Evolutionary conservation across 2,113 vertebrate species (phyloP).

Genomic region (Bettongia penicillata): DNA sequence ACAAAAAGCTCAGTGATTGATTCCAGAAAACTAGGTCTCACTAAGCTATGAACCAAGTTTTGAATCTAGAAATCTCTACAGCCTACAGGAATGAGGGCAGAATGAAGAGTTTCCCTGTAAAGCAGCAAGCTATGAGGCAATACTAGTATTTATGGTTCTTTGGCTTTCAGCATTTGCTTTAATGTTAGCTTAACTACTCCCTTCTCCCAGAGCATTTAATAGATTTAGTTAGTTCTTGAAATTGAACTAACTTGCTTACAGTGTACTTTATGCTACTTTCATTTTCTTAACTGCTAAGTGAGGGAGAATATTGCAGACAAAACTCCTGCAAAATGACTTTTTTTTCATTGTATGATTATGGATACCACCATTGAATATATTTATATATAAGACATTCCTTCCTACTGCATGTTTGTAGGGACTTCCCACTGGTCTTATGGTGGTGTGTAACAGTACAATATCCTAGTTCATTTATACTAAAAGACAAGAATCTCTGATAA

Average conservation of each 20-base stretch:
- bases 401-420: conserved; percentile 53
- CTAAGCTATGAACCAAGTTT: conserved; percentile 48
- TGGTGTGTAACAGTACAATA: conserved; percentile 45
- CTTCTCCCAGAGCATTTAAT: conserved; percentile 60
- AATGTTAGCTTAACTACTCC: conserved; percentile 56
- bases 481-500: conserved; percentile 46
- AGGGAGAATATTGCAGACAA: conserved; percentile 36
- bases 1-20: conserved; percentile 54
- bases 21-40: conserved; percentile 49
- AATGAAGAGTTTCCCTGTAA: conserved; percentile 51
- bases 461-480: conserved; percentile 49
- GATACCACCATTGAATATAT: conserved; percentile 49
- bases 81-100: conserved; percentile 39
- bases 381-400: conserved; percentile 41
- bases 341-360: conserved; percentile 47
- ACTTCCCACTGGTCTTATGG: conserved; percentile 53
- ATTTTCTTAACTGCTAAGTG: conserved; percentile 68
- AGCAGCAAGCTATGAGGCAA: conserved; percentile 57
- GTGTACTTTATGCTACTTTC: conserved; percentile 59
- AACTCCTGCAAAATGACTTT: conserved; percentile 46
- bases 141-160: conserved; percentile 35
- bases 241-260: conserved; percentile 66
- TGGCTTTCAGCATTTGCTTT: conserved; percentile 42
- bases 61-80: conserved; percentile 42
- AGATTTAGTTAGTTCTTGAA: conserved; percentile 63